Conservation (phyloP, 2,113 vertebrate species). For the Marmota flaviventris region DNA sequence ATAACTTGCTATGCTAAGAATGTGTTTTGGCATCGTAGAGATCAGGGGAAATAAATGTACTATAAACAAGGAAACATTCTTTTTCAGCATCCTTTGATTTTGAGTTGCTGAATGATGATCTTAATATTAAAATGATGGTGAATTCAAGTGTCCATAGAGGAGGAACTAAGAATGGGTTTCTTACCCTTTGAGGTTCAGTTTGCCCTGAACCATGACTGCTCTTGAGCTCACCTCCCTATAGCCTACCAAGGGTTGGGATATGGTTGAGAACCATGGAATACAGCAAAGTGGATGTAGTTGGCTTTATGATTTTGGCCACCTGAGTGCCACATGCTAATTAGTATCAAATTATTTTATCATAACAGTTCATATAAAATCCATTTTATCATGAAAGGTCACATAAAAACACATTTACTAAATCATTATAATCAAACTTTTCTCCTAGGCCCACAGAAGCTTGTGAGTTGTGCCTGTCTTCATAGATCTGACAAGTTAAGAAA, state of each 20-base stretch:
- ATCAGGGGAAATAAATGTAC: neutral
- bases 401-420: neutral
- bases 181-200: neutral
- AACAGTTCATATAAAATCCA: neutral
- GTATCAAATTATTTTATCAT: neutral
- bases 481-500: neutral
- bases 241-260: neutral
- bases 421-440: neutral
- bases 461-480: neutral
- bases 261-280: neutral
- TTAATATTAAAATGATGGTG: neutral
- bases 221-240: neutral
- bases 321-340: neutral
- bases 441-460: too few species aligned
- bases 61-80: neutral
- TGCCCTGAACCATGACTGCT: too few species aligned
- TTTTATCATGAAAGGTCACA: neutral
- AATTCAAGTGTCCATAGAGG: neutral
- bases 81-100: neutral
- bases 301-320: neutral
- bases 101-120: neutral
- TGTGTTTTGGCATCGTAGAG: neutral
- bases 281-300: neutral
- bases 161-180: neutral
- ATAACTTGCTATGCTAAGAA: neutral